Conservation (phyloP, 2,888 invertebrate species). For the Lamproptera curius region DNA sequence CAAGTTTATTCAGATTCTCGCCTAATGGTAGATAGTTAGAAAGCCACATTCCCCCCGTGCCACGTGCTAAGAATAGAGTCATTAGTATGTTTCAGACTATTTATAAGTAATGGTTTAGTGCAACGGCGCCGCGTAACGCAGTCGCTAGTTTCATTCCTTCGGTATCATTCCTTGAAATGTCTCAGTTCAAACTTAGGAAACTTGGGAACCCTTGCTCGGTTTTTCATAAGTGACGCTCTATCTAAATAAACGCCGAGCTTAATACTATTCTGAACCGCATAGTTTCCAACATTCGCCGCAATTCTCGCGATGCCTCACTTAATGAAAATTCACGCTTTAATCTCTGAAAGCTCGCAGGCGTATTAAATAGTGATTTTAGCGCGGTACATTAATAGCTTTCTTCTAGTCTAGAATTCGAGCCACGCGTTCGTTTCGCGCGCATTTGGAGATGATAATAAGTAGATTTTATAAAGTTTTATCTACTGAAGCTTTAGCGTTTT, state of each 20-base stretch:
- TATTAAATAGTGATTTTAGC: constrained; percentile 20
- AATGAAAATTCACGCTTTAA: constrained; percentile 37
- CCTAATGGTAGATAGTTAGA: too few relatives aligned
- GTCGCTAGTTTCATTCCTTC: too few relatives aligned
- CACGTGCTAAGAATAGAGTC: neutral
- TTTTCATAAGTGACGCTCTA: constrained; percentile 15
- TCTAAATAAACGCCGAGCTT: constrained; percentile 17
- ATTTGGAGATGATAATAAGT: too few relatives aligned
- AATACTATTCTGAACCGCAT: constrained; percentile 26
- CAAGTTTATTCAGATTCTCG: too few relatives aligned
- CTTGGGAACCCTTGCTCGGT: constrained; percentile 14
- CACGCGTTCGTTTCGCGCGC: too few relatives aligned
- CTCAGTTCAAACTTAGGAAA: constrained; percentile 9
- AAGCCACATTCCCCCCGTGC: too few relatives aligned
- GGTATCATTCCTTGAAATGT: constrained; percentile 5
- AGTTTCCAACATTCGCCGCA: constrained; percentile 18
- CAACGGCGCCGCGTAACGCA: too few relatives aligned
- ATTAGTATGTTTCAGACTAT: neutral
- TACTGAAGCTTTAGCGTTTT: too few relatives aligned
- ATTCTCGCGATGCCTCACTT: constrained; percentile 29
- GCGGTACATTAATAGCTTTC: constrained; percentile 14
- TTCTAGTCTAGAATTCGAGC: constrained; percentile 3
- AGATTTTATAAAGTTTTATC: too few relatives aligned
- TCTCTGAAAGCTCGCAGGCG: constrained; percentile 22
- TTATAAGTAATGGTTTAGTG: too few relatives aligned